phyloP scores from a whole-genome alignment of 2,113 vertebrate species.

The Casuarius casuarius region DNA sequence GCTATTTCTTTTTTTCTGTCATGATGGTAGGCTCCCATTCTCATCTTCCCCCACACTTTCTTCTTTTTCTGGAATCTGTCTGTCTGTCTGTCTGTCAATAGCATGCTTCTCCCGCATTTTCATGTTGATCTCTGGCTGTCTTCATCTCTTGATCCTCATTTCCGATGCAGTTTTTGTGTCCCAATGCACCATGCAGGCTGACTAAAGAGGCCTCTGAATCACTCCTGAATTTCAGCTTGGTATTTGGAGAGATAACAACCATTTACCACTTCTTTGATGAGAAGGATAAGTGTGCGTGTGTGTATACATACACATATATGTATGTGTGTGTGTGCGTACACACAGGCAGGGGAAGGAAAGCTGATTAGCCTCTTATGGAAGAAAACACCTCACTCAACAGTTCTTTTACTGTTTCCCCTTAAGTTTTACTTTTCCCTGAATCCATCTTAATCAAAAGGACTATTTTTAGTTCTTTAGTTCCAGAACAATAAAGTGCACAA shows the following conservation, averaged over 20 bases:
- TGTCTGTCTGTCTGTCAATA: not conserved
- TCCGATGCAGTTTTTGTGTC: not conserved
- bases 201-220: conserved; percentile 22
- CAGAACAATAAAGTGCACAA: not conserved
- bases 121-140: not conserved
- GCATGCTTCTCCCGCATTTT: not conserved
- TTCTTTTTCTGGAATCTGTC: not conserved
- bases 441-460: not conserved
- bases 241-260: conserved; percentile 9
- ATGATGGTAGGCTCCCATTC: not conserved
- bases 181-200: not conserved
- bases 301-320: not conserved
- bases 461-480: not conserved
- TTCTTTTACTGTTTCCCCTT: not conserved
- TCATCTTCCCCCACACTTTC: not conserved
- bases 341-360: not conserved
- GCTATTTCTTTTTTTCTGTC: not conserved
- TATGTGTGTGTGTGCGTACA: not conserved
- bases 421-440: not conserved
- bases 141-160: not conserved
- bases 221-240: conserved; percentile 6
- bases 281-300: not conserved
- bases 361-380: not conserved
- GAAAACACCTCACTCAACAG: not conserved
- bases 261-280: not conserved